Base-by-base conservation (phyloP, 1,140 invertebrate genomes). In the Stegodyphus mimosarum region DNA sequence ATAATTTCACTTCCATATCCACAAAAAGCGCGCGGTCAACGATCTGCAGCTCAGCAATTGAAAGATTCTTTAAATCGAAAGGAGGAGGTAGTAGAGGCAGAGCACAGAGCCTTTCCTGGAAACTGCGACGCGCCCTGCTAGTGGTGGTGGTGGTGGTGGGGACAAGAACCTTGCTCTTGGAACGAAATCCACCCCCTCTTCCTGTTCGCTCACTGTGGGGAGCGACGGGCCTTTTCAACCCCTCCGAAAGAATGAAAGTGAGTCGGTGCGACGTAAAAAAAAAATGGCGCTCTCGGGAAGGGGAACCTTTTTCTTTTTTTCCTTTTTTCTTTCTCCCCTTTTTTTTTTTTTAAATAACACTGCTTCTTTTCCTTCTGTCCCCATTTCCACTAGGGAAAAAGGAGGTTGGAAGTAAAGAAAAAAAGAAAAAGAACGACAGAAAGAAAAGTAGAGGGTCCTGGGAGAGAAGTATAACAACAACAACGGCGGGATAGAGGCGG, bases 161-260 rank as follows among this genome's bases (percentile, higher is more conserved):
- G 55, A 15, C 55, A 60, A 33, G 33, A 33, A 33, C 33, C 33
- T 33, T 33, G 33, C 33, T 33, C 33, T 60, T 74, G 51, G 18
- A 50, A 48, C 53, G 13, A 70, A 60, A 70, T 70, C 78, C 78
- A 81, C 78, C 78, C 69, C 48, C 78, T 81, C 67, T 81, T 81
- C 69, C 69, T 81, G 78, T 48, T 33, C 33, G 1, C 33, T 33
- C 33, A 33, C 33, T 33, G 33, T 33, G 18, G 13, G 50, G 17
- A 55, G 66, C 52, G 66, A 51, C 6, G 53, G 7, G n/a, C 71
- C n/a, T 66, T 33, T 51, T 50, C 51, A 50, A 53, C 60, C 66
- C 75, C 9, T 11, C 55, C 15, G 9, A 11, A 60, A 11, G 55
- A 15, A 60, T 72, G 78, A 81, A 81, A 81, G 78, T 72, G 78